Evolutionary conservation across 2,797 vertebrate genomes (phyloP), one percentile per base, ranked within the genome.

Genomic region (Pelochelys cantorii): DNA sequence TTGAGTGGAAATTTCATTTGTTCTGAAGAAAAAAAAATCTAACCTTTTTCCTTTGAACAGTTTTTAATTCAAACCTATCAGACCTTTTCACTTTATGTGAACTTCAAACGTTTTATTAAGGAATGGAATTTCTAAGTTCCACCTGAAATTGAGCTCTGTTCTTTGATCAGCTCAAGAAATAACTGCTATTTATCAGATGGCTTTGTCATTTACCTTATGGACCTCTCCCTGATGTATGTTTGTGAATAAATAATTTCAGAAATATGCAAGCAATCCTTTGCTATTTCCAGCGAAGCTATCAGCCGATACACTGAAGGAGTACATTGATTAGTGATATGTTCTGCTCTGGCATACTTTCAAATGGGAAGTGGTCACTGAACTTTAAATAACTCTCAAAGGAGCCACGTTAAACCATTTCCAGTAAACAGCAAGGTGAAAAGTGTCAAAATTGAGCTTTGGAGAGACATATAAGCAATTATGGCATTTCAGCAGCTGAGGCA

Each of bases 201-300:
- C 42, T 85, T 93, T 77, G 42, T 17, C 13, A 52, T 93, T 90
- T 85, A 59, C 29, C 84, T 34, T 2, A 7, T 54, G 48, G 5
- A 59, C 79, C 88, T 3, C 52, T 84, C 27, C n/a, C n/a, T n/a
- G 25, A 8, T 29, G 2, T 34, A 22, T 60, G 81, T 77, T 42
- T 86, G 71, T 90, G 56, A 91, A 95, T 95, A 90, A 75, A 88
- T 86, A 90, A 92, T 86, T 90, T 90, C 85, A 90, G 80, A 92
- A 83, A 92, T 37, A 93, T 13, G 10, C 60, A 91, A 95, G 84
- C 4, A 52, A 52, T 95, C 82, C 75, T 94, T 93, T 92, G 18
- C 37, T 42, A 93, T 95, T 96, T 84, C 96, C 93, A 92, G 90
- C 93, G 95, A 94, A 95, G 90, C 88, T 92, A 52, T 55, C 27